Percentiles rank a stretch among this genome's conserved stretches.
phyloP scores from a whole-genome alignment of 2,797 vertebrate genomes.

The Anguilla pacifica region DNA sequence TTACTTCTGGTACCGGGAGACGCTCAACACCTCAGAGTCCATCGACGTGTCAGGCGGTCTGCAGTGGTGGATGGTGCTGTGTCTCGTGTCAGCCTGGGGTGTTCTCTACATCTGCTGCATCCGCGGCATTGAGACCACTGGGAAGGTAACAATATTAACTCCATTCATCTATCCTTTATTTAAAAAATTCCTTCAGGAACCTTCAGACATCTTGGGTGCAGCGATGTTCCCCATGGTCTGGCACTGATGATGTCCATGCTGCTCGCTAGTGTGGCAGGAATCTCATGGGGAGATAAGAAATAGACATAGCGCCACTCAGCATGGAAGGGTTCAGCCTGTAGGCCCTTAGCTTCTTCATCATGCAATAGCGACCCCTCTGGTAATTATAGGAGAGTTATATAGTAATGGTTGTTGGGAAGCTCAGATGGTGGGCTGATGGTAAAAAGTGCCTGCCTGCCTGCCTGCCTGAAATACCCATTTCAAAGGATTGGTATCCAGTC shows the following conservation, averaged over 20 bases:
- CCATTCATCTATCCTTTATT: not conserved
- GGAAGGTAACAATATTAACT: constrained; percentile 77
- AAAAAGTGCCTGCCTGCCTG: not conserved
- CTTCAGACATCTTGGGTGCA: not conserved
- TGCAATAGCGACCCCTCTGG: not conserved
- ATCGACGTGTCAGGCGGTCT: constrained; percentile 75
- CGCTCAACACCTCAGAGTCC: constrained; percentile 78
- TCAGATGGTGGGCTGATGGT: not conserved
- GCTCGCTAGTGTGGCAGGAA: not conserved
- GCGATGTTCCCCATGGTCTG: not conserved
- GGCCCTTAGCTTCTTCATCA: not conserved
- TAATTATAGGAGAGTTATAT: not conserved
- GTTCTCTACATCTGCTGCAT: constrained; percentile 83
- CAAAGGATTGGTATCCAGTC: not conserved
- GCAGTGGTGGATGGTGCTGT: constrained; percentile 85
- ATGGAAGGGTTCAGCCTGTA: not conserved
- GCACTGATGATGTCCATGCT: not conserved
- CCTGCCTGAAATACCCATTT: not conserved
- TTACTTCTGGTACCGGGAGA: constrained; percentile 91
- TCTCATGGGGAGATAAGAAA: not conserved
- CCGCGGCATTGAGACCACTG: constrained; percentile 89
- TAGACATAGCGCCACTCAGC: not conserved
- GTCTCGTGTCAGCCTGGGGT: constrained; percentile 80
- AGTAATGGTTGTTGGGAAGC: not conserved
- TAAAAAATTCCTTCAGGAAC: not conserved